Evolutionary conservation across 1,140 invertebrate species (phyloP).

Genomic region (Scaptomyza pallida): DNA sequence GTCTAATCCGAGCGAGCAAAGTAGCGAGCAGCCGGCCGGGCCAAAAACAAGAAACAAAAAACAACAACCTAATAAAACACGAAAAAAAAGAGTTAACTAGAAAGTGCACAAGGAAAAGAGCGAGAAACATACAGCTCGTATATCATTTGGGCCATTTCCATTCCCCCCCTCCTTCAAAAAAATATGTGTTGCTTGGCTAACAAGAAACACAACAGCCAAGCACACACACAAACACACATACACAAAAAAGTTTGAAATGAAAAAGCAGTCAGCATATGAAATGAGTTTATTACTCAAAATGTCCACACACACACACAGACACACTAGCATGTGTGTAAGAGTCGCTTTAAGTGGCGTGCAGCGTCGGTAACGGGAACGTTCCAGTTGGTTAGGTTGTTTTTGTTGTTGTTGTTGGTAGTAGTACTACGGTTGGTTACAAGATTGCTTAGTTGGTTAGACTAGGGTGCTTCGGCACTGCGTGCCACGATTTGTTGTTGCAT

Average conservation of each 20-base stretch:
- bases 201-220: constrained; percentile 64
- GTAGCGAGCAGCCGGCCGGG: constrained; percentile 5
- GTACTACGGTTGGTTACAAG: constrained; percentile 15
- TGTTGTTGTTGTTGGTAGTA: constrained; percentile 1
- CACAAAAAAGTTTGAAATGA: constrained; percentile 76
- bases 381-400: constrained; percentile 18
- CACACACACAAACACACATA: constrained; percentile 32
- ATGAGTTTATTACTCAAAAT: constrained; percentile 83
- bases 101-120: constrained; percentile 21
- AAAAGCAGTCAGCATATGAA: constrained; percentile 83
- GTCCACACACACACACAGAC: constrained; percentile 23
- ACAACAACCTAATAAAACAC: constrained; percentile 14
- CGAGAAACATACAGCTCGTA: constrained; percentile 53
- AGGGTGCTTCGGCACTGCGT: constrained; percentile 1
- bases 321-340: constrained; percentile 28
- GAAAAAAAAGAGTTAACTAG: constrained; percentile 39
- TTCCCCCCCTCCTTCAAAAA: constrained; percentile 1
- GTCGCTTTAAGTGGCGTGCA: constrained; percentile 74
- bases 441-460: neutral
- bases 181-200: constrained; percentile 52
- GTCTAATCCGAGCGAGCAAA: constrained; percentile 32
- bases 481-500: constrained; percentile 70
- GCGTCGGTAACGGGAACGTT: constrained; percentile 45
- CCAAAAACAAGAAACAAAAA: no score
- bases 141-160: constrained; percentile 63